These are phyloP conservation scores for Drosophila niveifrons DNA, from an alignment of 2,888 invertebrate species.

Conservation along the genomic window DNA sequence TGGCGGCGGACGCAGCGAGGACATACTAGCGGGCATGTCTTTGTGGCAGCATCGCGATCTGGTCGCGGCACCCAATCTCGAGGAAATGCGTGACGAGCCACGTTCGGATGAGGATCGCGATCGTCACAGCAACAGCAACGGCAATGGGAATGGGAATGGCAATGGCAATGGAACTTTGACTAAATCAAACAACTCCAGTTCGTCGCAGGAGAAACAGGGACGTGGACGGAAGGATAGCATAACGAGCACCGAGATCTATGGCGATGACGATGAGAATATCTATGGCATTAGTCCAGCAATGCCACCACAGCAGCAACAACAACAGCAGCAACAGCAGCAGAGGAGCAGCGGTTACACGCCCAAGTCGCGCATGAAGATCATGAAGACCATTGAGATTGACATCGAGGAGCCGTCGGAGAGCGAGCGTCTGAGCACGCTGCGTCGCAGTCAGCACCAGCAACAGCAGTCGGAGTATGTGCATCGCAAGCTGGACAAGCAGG, in stretches of 20 bases:
- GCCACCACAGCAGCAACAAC: constrained; percentile 47
- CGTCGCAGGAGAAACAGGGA: constrained; percentile 75
- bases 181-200: constrained; percentile 78
- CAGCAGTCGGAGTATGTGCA: constrained; percentile 61
- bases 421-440: constrained; percentile 78
- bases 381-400: constrained; percentile 84
- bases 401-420: constrained; percentile 82
- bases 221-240: constrained; percentile 81
- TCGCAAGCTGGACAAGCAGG: constrained; percentile 67
- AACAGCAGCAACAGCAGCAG: constrained; percentile 41
- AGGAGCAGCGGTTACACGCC: constrained; percentile 77
- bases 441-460: constrained; percentile 65
- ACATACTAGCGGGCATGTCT: constrained; percentile 94
- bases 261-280: constrained; percentile 83
- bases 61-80: constrained; percentile 86
- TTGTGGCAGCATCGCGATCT: constrained; percentile 94
- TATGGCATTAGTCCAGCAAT: constrained; percentile 78
- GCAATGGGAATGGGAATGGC: constrained; percentile 45
- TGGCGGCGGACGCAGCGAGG: constrained; percentile 88
- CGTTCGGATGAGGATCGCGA: constrained; percentile 62
- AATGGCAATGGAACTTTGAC: constrained; percentile 72
- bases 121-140: constrained; percentile 32
- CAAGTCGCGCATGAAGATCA: constrained; percentile 84
- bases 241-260: constrained; percentile 81
- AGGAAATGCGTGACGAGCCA: constrained; percentile 70